phyloP scores from a whole-genome alignment of 1,140 invertebrate genomes.

The Rhagoletis pomonella region DNA sequence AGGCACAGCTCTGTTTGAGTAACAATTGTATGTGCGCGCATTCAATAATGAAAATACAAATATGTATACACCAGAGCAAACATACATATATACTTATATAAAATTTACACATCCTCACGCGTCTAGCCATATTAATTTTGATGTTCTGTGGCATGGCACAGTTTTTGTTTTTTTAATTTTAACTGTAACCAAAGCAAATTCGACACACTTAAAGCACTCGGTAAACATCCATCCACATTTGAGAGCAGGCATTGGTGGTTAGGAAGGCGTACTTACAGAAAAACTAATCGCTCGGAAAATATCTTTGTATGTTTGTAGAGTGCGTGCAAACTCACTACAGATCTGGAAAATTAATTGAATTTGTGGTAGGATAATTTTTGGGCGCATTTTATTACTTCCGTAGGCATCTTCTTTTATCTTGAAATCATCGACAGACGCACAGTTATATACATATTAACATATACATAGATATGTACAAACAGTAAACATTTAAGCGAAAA shows the following conservation, averaged over 20 bases:
- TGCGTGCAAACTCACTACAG: too few species aligned
- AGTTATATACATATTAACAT: too few species aligned
- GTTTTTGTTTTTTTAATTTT: conserved; percentile 10
- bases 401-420: too few species aligned
- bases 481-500: too few species aligned
- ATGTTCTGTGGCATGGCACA: background rate
- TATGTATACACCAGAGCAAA: background rate
- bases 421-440: too few species aligned
- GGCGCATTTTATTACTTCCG: too few species aligned
- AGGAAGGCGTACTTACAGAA: background rate
- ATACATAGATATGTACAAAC: too few species aligned
- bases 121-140: conserved; percentile 15
- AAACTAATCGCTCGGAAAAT: background rate
- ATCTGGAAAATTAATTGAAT: too few species aligned
- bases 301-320: too few species aligned
- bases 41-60: background rate
- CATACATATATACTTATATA: background rate
- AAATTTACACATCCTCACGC: background rate
- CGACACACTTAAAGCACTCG: background rate
- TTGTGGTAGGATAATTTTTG: too few species aligned
- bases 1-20: too few species aligned
- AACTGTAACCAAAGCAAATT: conserved; percentile 27
- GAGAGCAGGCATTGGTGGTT: background rate
- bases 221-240: background rate
- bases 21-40: too few species aligned